Conservation (phyloP, 2,888 invertebrate genomes). For the Dendrolimus houi region DNA sequence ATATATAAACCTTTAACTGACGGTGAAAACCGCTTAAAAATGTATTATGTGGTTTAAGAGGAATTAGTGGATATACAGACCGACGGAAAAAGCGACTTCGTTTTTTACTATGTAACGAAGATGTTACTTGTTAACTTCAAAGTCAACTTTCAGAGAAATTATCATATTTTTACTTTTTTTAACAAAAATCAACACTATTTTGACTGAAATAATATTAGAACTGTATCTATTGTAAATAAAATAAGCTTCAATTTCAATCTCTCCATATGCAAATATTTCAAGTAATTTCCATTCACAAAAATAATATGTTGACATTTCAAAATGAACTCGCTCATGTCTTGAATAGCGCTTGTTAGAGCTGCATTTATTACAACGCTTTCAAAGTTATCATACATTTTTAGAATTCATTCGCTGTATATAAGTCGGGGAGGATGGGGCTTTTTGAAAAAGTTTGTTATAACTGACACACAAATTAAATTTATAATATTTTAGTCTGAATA, state of each 20-base stretch:
- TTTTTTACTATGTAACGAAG: no score
- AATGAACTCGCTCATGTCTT: not conserved
- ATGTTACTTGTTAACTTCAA: no score
- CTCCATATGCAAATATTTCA: not conserved
- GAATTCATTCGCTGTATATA: no score
- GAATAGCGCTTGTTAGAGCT: not conserved
- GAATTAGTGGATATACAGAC: no score
- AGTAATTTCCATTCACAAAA: not conserved
- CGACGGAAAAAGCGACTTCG: no score
- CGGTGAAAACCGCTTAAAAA: no score
- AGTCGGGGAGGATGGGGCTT: not conserved
- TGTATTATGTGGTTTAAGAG: no score
- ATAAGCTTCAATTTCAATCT: not conserved
- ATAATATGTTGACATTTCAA: not conserved
- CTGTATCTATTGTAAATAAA: not conserved
- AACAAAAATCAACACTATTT: no score
- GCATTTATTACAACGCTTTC: not conserved
- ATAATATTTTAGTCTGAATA: not conserved
- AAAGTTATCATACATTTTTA: not conserved
- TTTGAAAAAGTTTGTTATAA: not conserved
- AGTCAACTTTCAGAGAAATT: no score
- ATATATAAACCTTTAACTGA: no score
- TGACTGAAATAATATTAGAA: no score
- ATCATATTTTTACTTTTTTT: no score
- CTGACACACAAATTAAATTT: not conserved